Conservation (phyloP, 2,113 vertebrate species). For the Neolamprologus sp. region DNA sequence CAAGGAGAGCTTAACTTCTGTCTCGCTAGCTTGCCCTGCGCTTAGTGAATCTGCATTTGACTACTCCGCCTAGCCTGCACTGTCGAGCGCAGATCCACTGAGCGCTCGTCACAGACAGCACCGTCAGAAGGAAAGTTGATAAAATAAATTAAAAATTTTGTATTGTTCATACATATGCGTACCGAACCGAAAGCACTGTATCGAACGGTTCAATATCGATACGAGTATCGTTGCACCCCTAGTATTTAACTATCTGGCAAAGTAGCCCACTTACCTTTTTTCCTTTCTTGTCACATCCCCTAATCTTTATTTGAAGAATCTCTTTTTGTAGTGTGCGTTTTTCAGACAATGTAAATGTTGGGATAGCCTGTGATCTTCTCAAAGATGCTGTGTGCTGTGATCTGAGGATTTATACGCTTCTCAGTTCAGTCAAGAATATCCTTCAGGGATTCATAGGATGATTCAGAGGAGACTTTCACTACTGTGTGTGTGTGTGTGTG, state of each 20-base stretch:
- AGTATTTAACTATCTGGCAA: neutral
- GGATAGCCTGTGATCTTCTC: neutral
- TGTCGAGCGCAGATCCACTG: too few species aligned
- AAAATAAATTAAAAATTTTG: too few species aligned
- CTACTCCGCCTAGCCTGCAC: too few species aligned
- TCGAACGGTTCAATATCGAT: too few species aligned
- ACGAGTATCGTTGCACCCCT: too few species aligned
- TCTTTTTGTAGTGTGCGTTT: neutral
- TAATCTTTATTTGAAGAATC: neutral
- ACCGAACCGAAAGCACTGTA: too few species aligned
- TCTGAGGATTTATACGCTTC: neutral
- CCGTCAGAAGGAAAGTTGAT: too few species aligned
- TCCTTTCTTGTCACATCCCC: neutral
- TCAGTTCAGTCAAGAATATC: neutral
- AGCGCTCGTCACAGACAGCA: too few species aligned
- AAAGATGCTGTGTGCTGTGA: neutral
- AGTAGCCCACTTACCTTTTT: neutral
- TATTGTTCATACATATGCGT: too few species aligned
- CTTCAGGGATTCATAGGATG: neutral
- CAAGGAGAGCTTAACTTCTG: too few species aligned
- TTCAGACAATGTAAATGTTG: neutral
- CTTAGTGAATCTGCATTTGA: too few species aligned
- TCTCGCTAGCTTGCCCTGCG: too few species aligned
- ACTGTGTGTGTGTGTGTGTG: neutral
- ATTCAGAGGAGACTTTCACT: neutral